Evolutionary conservation across 2,888 invertebrate genomes (phyloP).

Genomic region (Chirona hameri): DNA sequence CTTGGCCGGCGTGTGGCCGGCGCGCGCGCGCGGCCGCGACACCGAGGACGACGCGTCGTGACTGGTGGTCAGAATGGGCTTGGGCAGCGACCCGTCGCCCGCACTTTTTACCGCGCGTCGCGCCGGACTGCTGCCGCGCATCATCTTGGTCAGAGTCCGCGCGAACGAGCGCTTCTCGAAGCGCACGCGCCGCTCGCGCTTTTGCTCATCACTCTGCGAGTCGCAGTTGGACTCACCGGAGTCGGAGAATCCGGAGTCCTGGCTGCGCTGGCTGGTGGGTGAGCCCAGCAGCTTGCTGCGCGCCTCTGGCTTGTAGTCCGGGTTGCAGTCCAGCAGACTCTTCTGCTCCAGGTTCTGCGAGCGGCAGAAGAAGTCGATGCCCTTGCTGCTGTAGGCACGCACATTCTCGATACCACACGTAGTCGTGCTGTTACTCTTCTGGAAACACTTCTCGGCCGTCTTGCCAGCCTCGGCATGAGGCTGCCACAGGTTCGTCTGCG

Average conservation of each 20-base stretch:
- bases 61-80: neutral
- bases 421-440: conserved; percentile 3
- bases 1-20: conserved; percentile 3
- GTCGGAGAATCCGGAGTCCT: conserved; percentile 40
- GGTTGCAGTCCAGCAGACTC: neutral
- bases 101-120: neutral
- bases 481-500: neutral
- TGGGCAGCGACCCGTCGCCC: neutral
- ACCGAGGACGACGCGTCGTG: neutral
- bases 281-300: conserved; percentile 31
- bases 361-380: conserved; percentile 9
- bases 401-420: conserved; percentile 10
- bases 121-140: conserved; percentile 2
- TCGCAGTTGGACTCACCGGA: conserved; percentile 39
- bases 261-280: conserved; percentile 37
- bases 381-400: neutral
- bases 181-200: conserved; percentile 34
- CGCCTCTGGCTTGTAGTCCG: neutral
- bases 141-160: neutral
- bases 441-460: neutral
- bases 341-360: conserved; percentile 12
- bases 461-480: neutral
- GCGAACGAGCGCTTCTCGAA: conserved; percentile 34
- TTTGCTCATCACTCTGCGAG: conserved; percentile 37
- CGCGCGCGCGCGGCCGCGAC: neutral